Evolutionary conservation across 2,113 vertebrate species (phyloP).

Genomic region (Chrysemys picta): DNA sequence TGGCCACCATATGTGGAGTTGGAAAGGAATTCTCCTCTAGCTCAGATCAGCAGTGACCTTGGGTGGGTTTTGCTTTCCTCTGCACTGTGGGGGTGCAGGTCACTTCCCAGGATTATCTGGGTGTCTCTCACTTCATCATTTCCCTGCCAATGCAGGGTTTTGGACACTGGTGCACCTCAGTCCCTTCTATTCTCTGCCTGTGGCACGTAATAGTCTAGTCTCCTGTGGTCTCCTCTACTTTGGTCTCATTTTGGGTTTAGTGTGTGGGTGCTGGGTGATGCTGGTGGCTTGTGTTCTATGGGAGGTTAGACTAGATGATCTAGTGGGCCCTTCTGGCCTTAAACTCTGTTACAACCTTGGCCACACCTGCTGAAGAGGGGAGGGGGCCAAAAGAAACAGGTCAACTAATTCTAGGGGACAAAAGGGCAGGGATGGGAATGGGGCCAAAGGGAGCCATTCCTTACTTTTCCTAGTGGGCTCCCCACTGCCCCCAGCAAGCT

Average conservation of each 20-base stretch:
- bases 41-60: neutral
- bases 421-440: neutral
- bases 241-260: neutral
- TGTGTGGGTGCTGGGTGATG: neutral
- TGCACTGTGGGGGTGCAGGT: neutral
- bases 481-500: rapidly evolving
- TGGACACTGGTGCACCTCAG: neutral
- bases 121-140: neutral
- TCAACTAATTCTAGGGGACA: neutral
- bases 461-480: rapidly evolving
- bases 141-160: neutral
- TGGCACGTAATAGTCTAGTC: neutral
- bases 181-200: neutral
- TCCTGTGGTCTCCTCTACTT: neutral
- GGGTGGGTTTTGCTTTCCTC: neutral
- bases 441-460: neutral
- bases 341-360: neutral
- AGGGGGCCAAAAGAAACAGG: neutral
- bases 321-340: neutral
- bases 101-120: neutral
- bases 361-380: neutral
- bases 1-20: neutral
- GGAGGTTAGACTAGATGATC: neutral
- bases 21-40: neutral
- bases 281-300: neutral